Conservation (phyloP, 2,888 invertebrate genomes). For the Rapana venosa region DNA sequence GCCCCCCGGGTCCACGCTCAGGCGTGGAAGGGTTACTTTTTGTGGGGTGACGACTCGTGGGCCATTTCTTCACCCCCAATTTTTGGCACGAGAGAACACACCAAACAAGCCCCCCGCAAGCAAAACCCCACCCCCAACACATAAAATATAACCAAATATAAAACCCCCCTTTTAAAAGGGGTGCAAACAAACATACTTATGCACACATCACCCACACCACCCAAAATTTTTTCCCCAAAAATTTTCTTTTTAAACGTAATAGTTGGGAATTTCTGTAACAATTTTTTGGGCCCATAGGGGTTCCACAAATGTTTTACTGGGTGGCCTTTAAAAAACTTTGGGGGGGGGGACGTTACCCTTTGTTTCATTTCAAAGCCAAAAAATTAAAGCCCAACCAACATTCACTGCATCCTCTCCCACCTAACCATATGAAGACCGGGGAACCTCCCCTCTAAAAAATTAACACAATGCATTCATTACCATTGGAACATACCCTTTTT, state of each 20-base stretch:
- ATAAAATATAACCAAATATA: too few species aligned
- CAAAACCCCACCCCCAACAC: not conserved
- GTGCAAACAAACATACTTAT: too few species aligned
- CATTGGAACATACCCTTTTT: not conserved
- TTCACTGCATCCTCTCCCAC: slow-evolving; percentile 73
- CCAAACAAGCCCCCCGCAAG: slow-evolving; percentile 61
- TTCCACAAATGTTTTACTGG: not conserved
- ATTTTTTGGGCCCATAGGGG: too few species aligned
- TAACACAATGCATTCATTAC: not conserved
- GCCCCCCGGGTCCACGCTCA: not conserved
- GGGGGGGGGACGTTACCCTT: too few species aligned
- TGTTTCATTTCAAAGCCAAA: not conserved
- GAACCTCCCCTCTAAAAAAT: slow-evolving; percentile 72
- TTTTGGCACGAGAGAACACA: slow-evolving; percentile 67
- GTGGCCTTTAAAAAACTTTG: not conserved
- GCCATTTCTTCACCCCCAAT: slow-evolving; percentile 70
- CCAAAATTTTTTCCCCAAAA: too few species aligned
- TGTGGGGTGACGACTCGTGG: slow-evolving; percentile 67
- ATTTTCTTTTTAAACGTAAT: too few species aligned
- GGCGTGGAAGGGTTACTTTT: slow-evolving; percentile 57
- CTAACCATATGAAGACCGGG: slow-evolving; percentile 75
- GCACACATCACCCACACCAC: too few species aligned
- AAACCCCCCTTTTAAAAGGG: too few species aligned
- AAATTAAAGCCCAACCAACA: slow-evolving; percentile 63
- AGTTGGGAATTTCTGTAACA: too few species aligned